Conservation (phyloP, 2,797 vertebrate genomes). For the Chiloscyllium punctatum region DNA sequence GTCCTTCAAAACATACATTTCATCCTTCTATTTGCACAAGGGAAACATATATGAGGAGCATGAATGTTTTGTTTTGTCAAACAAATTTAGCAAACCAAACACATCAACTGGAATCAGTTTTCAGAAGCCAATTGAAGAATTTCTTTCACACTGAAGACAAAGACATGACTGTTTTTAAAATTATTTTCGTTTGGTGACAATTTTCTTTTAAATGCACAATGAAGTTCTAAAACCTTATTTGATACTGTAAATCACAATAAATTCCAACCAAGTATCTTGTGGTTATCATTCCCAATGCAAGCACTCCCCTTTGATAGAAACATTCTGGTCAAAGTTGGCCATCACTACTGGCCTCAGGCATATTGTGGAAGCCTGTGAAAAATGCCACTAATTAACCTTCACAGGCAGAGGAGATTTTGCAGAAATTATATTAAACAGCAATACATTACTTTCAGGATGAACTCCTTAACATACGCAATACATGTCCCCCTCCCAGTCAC, state of each 20-base stretch:
- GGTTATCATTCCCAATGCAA: background rate
- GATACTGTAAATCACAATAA: background rate
- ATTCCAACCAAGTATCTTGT: background rate
- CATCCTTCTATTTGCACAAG: background rate
- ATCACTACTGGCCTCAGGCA: background rate
- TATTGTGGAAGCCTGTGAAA: background rate
- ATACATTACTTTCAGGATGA: background rate
- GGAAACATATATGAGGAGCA: background rate
- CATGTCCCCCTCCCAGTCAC: background rate
- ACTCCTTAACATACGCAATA: background rate
- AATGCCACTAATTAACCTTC: background rate
- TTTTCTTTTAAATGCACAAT: background rate
- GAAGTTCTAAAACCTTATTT: background rate
- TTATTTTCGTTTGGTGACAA: background rate
- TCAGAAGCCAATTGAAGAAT: background rate
- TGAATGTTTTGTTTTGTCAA: background rate
- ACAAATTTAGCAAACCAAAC: background rate
- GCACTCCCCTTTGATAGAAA: background rate
- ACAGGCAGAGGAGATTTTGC: background rate
- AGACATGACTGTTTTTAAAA: background rate
- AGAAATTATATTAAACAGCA: background rate
- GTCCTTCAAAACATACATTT: background rate
- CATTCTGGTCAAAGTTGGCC: background rate
- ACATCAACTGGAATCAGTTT: background rate
- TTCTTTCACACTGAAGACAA: background rate